Evolutionary conservation across 2,113 vertebrate genomes (phyloP), one percentile per base, ranked within the genome.

Genomic region (Gymnorhina tibicen): DNA sequence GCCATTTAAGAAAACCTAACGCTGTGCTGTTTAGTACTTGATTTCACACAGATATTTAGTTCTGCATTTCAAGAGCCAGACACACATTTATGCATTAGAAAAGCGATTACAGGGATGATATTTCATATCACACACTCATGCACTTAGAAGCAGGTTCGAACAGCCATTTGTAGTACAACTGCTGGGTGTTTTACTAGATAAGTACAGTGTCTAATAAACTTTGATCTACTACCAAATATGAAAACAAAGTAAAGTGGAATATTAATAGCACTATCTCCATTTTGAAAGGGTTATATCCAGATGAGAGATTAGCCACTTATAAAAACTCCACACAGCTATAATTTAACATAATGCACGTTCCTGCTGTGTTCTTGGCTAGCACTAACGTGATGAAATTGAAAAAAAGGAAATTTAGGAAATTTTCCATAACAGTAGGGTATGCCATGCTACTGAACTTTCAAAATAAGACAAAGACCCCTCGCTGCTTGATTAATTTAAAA

Each of bases 181-280:
- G 60, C 73, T 91, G 74, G 23, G 27, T 91, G 75, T 70, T 85
- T 81, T 58, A 93, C 87, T 50, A 82, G 88, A 22, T 53, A 85
- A 80, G 47, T 82, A 82, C 30, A 35, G 68, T 9, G 3, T 47
- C 72, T n/a, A 73, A 80, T 91, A 93, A 95, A 94, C 41, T 87
- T 97, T 58, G 76, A 94, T 89, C 74, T 88, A 66, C 64, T 63
- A 85, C 41, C 39, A 74, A 85, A 89, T 66, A 87, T n/a, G 70
- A 88, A 88, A 94, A 78, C 28, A 80, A 68, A 76, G n/a, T 64
- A 30, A 94, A 83, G 86, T 90, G 87, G 82, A 95, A 77, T 74
- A 96, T 73, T 83, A 89, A 95, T 75, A 90, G 67, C 53, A 69
- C 70, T 68, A 68, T 73, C 66, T 73, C 46, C 8, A 30, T 82